Conservation (phyloP, 2,113 vertebrate species). For the Eira barbara region DNA sequence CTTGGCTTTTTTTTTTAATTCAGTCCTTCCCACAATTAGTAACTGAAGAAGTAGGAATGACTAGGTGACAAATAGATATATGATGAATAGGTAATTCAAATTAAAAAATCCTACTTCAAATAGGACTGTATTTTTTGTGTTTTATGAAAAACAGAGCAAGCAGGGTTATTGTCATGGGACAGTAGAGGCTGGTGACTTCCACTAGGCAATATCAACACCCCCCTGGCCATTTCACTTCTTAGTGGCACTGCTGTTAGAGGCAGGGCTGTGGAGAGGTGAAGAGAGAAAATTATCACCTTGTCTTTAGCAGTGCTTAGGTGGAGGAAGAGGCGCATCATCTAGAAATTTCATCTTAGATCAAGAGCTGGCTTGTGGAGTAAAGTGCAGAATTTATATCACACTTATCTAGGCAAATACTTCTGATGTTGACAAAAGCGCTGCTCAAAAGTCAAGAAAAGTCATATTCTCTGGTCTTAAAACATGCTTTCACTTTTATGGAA, state of each 20-base stretch:
- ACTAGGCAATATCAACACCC: background rate
- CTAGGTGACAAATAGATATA: background rate
- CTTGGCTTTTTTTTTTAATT: background rate
- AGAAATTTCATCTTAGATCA: background rate
- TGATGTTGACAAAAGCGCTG: background rate
- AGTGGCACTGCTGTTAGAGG: background rate
- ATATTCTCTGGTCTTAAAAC: background rate
- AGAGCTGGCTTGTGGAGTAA: background rate
- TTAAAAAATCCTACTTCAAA: background rate
- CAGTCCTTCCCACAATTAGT: background rate
- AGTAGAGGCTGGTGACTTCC: background rate
- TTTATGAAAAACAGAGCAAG: background rate
- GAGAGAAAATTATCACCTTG: background rate
- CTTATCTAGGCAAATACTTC: background rate
- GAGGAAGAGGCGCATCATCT: background rate
- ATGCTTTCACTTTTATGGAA: background rate
- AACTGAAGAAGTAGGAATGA: background rate
- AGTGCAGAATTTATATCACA: background rate
- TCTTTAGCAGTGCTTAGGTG: background rate
- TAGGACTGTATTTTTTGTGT: background rate
- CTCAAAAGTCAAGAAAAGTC: background rate
- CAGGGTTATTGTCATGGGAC: background rate
- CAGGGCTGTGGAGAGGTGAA: background rate
- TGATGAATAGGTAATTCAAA: background rate
- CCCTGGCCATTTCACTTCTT: background rate